A percentile compares a stretch with the other conserved stretches of the same genome.
phyloP scores from a whole-genome alignment of 2,888 invertebrate species.

The Sicus ferrugineus region DNA sequence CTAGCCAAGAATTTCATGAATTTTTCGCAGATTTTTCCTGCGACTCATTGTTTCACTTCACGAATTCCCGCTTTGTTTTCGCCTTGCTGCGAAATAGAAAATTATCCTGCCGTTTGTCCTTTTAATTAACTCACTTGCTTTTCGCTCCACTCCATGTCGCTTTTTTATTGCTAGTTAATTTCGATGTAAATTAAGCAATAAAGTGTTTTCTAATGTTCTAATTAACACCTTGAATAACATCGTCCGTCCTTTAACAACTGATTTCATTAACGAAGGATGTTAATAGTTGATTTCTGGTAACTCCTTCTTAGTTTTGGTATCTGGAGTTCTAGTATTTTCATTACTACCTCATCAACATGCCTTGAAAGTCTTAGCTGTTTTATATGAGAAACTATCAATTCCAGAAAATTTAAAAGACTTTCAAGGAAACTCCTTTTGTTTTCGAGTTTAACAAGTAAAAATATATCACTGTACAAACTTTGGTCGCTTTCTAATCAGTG shows the following conservation, averaged over 20 bases:
- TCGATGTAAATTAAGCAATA: conserved; percentile 63
- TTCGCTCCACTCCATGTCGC: conserved; percentile 11
- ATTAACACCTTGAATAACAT: conserved; percentile 53
- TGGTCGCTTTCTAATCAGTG: too few relatives aligned
- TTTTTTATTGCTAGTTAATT: conserved; percentile 52
- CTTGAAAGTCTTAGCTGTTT: too few relatives aligned
- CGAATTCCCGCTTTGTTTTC: not conserved
- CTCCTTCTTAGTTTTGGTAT: conserved; percentile 29
- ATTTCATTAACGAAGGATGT: conserved; percentile 39
- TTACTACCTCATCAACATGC: not conserved
- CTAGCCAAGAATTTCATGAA: conserved; percentile 17
- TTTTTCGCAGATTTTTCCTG: conserved; percentile 12
- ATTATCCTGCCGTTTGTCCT: conserved; percentile 3
- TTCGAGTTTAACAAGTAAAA: too few relatives aligned
- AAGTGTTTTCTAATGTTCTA: conserved; percentile 62
- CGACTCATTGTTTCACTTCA: not conserved
- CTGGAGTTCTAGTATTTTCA: not conserved
- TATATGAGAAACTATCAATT: too few relatives aligned
- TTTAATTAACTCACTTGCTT: conserved; percentile 21
- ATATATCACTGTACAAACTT: too few relatives aligned
- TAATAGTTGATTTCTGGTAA: conserved; percentile 35
- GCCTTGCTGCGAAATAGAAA: not conserved
- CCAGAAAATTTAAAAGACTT: too few relatives aligned
- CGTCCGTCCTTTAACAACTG: conserved; percentile 30
- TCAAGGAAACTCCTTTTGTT: too few relatives aligned